These are phyloP conservation scores for Cheirogaleus medius DNA, from an alignment of 2,113 vertebrate species.

Conservation along the genomic window DNA sequence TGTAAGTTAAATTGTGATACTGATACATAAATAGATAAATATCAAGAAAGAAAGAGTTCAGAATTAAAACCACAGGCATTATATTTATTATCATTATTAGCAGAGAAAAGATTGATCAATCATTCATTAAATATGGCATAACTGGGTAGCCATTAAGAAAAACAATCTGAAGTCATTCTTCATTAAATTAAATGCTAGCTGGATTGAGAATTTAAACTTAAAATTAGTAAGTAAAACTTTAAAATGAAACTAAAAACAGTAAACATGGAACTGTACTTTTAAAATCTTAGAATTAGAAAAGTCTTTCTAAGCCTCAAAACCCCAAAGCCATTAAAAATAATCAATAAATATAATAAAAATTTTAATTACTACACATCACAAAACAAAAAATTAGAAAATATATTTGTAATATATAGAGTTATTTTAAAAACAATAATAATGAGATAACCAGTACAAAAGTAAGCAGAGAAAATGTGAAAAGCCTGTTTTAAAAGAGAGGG, in stretches of 20 bases:
- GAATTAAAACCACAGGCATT: background rate
- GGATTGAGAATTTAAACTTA: background rate
- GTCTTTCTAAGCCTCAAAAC: background rate
- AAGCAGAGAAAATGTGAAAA: constrained; percentile 10
- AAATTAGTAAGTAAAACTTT: background rate
- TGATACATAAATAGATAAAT: background rate
- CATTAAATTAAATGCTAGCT: background rate
- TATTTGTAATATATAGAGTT: background rate
- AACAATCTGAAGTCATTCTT: background rate
- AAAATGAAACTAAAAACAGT: background rate
- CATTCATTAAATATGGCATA: background rate
- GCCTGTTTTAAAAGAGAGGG: background rate
- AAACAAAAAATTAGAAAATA: background rate
- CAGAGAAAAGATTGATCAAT: background rate
- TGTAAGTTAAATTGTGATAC: background rate
- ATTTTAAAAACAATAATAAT: constrained; percentile 37
- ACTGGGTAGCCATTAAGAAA: background rate
- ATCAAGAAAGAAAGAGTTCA: constrained; percentile 2
- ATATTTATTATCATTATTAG: background rate
- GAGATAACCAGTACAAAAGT: background rate
- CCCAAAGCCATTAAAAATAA: background rate
- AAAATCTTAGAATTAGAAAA: background rate
- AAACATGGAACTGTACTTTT: background rate
- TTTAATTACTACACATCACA: background rate
- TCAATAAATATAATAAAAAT: background rate